Percentiles rank a stretch among this genome's conserved stretches.
Evolutionary conservation across 2,888 invertebrate species (phyloP).

Genomic region (Chrysina gloriosa): DNA sequence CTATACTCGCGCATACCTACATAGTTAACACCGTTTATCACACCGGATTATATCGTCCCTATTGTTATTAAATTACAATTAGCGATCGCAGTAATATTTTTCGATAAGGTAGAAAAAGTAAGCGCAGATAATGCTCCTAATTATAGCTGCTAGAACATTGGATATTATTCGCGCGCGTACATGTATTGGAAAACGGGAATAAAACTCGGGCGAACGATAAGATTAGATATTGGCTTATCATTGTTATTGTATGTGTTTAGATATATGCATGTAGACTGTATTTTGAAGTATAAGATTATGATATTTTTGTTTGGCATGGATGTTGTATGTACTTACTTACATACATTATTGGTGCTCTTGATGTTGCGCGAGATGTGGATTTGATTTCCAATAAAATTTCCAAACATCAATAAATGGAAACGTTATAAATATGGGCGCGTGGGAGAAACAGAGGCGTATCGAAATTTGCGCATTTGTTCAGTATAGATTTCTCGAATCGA

Average conservation of each 20-base stretch:
- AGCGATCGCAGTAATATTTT: background rate
- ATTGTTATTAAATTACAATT: constrained; percentile 13
- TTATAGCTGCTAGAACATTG: constrained; percentile 11
- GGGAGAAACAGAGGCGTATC: no score
- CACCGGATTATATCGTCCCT: background rate
- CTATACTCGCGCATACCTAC: no score
- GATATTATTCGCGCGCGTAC: background rate
- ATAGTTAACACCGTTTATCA: background rate
- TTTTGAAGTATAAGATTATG: constrained; percentile 20
- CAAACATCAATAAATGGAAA: no score
- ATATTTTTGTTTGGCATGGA: constrained; percentile 2
- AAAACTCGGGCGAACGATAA: constrained; percentile 11
- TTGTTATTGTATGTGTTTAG: constrained; percentile 8
- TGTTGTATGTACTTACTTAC: no score
- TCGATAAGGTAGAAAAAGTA: background rate
- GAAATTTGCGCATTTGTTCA: no score
- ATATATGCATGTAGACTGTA: background rate
- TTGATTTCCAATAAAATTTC: no score
- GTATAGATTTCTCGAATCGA: no score
- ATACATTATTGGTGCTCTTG: no score
- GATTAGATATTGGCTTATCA: constrained; percentile 19
- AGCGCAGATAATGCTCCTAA: background rate
- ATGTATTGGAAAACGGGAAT: constrained; percentile 19
- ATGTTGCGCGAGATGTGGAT: no score
- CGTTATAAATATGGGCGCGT: no score